phyloP scores from a whole-genome alignment of 1,140 invertebrate genomes.

The Drosophila yakuba region DNA sequence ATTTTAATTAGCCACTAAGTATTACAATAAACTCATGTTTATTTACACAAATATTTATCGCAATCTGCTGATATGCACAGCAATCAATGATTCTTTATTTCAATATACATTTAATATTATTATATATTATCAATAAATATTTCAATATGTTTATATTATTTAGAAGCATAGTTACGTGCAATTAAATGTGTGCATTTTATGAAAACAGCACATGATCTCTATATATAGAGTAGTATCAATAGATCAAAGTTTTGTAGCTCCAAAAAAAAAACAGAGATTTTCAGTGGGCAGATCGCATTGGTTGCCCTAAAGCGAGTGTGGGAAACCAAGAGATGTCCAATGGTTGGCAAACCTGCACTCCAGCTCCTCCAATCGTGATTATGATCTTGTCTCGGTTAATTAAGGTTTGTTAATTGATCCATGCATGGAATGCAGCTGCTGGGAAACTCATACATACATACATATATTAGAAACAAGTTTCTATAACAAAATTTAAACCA shows the following conservation, averaged over 20 bases:
- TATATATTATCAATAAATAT: too few species aligned
- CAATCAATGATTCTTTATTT: too few species aligned
- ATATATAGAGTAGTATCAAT: too few species aligned
- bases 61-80: too few species aligned
- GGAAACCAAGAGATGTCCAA: slow-evolving; percentile 16
- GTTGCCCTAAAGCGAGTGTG: slow-evolving; percentile 5
- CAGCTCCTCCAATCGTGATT: slow-evolving; percentile 22
- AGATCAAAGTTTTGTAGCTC: neutral
- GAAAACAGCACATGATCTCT: too few species aligned
- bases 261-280: neutral
- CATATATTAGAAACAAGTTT: slow-evolving; percentile 7
- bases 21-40: neutral
- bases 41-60: neutral
- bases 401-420: slow-evolving; percentile 20
- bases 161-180: too few species aligned
- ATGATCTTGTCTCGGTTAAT: slow-evolving; percentile 9
- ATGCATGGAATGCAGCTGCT: slow-evolving; percentile 1
- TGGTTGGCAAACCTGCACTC: slow-evolving; percentile 24
- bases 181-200: too few species aligned
- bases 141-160: too few species aligned
- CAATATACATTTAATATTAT: too few species aligned
- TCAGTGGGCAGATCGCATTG: neutral
- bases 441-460: neutral
- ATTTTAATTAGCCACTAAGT: neutral
- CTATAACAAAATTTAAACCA: too few species aligned